A percentile compares a stretch with the other conserved stretches of the same genome.
phyloP scores from a whole-genome alignment of 1,140 invertebrate species.

The Gryon sp. region DNA sequence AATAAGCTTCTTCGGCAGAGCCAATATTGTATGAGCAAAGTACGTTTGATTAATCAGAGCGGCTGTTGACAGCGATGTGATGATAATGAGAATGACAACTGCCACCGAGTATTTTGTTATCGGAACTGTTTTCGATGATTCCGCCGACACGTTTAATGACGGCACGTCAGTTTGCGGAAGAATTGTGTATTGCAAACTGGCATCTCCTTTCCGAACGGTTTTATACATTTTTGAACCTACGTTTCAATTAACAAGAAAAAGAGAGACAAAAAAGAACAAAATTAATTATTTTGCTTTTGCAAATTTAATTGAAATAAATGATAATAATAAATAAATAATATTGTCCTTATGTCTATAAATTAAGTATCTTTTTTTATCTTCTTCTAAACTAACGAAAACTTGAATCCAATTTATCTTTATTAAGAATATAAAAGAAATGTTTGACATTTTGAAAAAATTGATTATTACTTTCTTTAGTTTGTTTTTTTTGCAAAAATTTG shows the following conservation, averaged over 20 bases:
- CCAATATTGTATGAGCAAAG: conserved; percentile 60
- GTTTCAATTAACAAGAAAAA: neutral
- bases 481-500: too few relatives aligned
- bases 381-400: too few relatives aligned
- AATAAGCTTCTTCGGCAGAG: conserved; percentile 52
- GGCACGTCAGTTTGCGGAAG: conserved; percentile 85
- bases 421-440: too few relatives aligned
- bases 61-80: conserved; percentile 59
- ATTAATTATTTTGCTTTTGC: neutral
- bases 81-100: conserved; percentile 58
- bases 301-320: neutral
- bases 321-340: too few relatives aligned
- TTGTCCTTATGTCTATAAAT: too few relatives aligned
- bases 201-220: conserved; percentile 86
- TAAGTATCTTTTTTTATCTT: too few relatives aligned
- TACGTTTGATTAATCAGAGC: conserved; percentile 67
- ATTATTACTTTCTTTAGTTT: too few relatives aligned
- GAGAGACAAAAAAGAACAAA: neutral
- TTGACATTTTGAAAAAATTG: conserved; percentile 14
- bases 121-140: conserved; percentile 27
- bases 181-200: conserved; percentile 86
- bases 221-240: conserved; percentile 82
- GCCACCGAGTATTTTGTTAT: conserved; percentile 61
- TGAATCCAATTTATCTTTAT: too few relatives aligned
- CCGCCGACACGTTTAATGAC: conserved; percentile 68